A percentile compares a stretch with the other conserved stretches of the same genome.
Conservation (phyloP, 2,797 vertebrate species). For the Notamacropus eugenii region DNA sequence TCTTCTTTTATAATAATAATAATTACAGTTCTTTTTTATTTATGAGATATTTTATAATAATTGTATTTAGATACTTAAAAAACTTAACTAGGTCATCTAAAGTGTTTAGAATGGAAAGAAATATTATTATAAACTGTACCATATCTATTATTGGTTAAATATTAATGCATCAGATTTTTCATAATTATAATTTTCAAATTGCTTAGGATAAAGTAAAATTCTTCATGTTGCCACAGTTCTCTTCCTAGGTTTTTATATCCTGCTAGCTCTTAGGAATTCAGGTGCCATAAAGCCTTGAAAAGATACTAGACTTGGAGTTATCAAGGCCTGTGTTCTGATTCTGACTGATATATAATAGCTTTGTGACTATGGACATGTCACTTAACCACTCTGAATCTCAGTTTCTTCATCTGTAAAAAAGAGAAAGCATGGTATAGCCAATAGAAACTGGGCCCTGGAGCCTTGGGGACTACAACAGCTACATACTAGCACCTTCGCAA, state of each 20-base stretch:
- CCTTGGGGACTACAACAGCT: background rate
- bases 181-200: too few species aligned
- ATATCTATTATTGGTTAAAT: background rate
- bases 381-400: background rate
- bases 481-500: background rate
- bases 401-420: background rate
- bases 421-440: background rate
- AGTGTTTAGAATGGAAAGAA: background rate
- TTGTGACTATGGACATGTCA: background rate
- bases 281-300: background rate
- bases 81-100: background rate
- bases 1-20: too few species aligned
- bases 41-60: background rate
- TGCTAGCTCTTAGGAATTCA: background rate
- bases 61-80: background rate
- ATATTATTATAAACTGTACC: background rate
- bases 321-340: background rate
- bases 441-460: background rate
- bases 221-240: background rate
- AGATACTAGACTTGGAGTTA: background rate
- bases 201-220: background rate
- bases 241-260: background rate
- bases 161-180: too few species aligned
- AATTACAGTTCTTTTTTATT: too few species aligned
- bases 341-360: background rate